Evolutionary conservation across 2,888 invertebrate species (phyloP), one percentile per base, ranked within the genome.

Genomic region (Helobdella robusta): DNA sequence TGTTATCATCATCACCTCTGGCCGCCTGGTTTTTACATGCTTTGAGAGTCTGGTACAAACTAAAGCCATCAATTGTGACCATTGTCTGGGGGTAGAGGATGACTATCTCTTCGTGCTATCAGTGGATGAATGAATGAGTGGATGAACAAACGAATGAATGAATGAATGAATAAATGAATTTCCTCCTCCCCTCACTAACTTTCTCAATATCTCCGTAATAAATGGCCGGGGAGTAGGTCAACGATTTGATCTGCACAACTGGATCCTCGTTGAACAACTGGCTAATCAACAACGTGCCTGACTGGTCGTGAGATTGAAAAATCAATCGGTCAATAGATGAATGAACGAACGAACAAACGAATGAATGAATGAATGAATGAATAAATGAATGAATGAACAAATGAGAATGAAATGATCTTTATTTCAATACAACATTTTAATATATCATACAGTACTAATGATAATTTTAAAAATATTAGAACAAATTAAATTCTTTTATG

Each of bases 231-330:
- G 83, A 82, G 73, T 84, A 84, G 0, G 86, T 85, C 68, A 89
- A 87, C 74, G 91, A 88, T 76, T 90, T 89, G 67, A 94, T 83
- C 71, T 84, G 85, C 64, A 85, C 79, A 18, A 93, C 87, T 8
- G 86, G 84, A 75, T 87, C 89, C 73, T 87, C 86, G 75, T 93
- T 91, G 68, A 91, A 84, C 75, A 87, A 86, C 76, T 94, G 92
- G 56, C 87, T 86, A 50, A 91, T 82, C 58, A 95, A 80, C 68
- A 89, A 81, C 66, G 86, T 85, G 20, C 91, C 91, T 69, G 85
- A 86, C 84, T 85, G 71, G 52, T n/a, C n/a, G n/a, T n/a, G n/a
- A n/a, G n/a, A n/a, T n/a, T n/a, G n/a, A n/a, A n/a, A n/a, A n/a
- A n/a, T n/a, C n/a, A n/a, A n/a, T n/a, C n/a, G n/a, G n/a, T n/a